Base-by-base conservation (phyloP, 2,888 invertebrate genomes). In the Pycnomerus fuliginosus region DNA sequence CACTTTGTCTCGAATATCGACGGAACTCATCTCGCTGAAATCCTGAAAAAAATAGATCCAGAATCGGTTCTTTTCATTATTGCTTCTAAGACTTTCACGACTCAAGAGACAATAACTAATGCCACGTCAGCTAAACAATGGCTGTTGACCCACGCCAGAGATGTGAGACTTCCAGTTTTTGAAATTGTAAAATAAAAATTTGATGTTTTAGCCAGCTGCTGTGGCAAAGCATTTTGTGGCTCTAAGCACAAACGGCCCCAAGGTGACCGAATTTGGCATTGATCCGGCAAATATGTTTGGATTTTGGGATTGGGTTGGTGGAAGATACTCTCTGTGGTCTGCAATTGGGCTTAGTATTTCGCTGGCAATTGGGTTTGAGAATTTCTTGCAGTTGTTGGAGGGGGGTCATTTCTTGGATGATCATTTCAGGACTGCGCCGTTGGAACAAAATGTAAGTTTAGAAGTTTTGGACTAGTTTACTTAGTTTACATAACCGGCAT, bases 231-330 rank as follows among this genome's bases (percentile, higher is more conserved):
- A 99, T 72, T 99, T 99, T 73, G 97, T 98, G 2, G 99, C 99
- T 5, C 74, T 99, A 8, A 98, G 98, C 2, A 99, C 99, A 0
- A 99, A 99, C 71, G 84, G 77, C 13, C 80, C 84, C 53, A 94
- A 96, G 72, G 98, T 96, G n/a, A 88, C 86, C 13, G 94, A 89
- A 20, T 99, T 99, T 74, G 99, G 99, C 10, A 99, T 99, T 62
- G 90, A 96, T 70, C 83, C 90, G 53, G 85, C 85, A 56, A 99
- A 99, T 69, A 98, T 99, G 96, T 99, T 99, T 76, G 97, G 90
- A 13, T 99, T 99, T 74, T 99, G 99, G 98, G 99, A 99, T 75
- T 99, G 98, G 97, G 99, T 99, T 28, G 99, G 99, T 20, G 99
- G 99, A 58, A 85, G 99, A 65, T 93, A 82, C 67, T 99, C 98